Evolutionary conservation across 1,140 invertebrate species (phyloP).

Genomic region (Bathynomus jamesi): DNA sequence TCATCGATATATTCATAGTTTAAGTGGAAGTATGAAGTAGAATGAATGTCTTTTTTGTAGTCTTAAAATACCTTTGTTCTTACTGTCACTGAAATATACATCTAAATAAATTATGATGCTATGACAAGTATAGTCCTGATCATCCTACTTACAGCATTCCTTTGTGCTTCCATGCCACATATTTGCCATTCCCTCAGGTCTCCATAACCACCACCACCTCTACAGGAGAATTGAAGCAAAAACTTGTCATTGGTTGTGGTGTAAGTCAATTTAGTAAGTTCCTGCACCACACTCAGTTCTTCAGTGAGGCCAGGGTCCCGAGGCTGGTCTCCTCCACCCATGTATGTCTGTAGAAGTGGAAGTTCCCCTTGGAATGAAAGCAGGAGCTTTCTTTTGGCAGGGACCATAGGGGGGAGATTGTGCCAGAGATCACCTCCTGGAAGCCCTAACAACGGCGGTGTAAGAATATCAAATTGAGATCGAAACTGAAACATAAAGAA

Average conservation of each 20-base stretch:
- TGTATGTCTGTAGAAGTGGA: slow-evolving; percentile 29
- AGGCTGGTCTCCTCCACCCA: slow-evolving; percentile 14
- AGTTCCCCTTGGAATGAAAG: slow-evolving; percentile 63
- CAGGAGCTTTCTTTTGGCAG: slow-evolving; percentile 74
- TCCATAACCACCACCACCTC: slow-evolving; percentile 53
- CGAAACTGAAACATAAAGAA: slow-evolving; percentile 63
- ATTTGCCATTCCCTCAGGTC: slow-evolving; percentile 68
- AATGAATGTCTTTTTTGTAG: too few relatives aligned
- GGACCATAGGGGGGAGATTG: slow-evolving; percentile 71
- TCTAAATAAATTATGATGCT: too few relatives aligned
- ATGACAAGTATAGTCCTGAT: too few relatives aligned
- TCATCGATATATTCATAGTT: too few relatives aligned
- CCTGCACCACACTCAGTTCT: slow-evolving; percentile 58
- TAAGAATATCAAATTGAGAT: slow-evolving; percentile 70
- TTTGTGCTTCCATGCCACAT: slow-evolving; percentile 66
- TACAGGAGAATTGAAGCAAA: slow-evolving; percentile 60
- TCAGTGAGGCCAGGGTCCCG: slow-evolving; percentile 11
- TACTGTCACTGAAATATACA: too few relatives aligned
- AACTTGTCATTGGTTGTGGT: slow-evolving; percentile 61
- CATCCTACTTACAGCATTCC: slow-evolving; percentile 32
- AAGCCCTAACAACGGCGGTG: slow-evolving; percentile 70
- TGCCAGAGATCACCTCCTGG: slow-evolving; percentile 72
- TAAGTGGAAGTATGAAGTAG: too few relatives aligned
- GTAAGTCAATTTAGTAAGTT: slow-evolving; percentile 57
- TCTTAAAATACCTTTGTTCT: too few relatives aligned